Base-by-base conservation (phyloP, 1,140 invertebrate genomes). In the Drosophila pandora region DNA sequence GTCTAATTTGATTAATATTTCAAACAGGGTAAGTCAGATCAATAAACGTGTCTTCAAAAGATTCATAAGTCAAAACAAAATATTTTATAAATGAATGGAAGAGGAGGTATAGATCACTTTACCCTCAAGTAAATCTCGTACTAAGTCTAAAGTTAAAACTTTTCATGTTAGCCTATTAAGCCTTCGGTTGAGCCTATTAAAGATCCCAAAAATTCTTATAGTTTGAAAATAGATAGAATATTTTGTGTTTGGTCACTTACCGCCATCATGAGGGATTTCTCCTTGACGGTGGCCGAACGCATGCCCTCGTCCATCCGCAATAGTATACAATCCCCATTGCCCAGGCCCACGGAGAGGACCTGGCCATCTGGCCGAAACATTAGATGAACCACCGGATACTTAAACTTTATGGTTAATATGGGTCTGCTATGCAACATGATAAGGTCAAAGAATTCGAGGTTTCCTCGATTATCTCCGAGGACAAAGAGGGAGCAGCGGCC, bases 401-500 rank as follows among this genome's bases (percentile, higher is more conserved):
- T 92, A 12, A 93, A 93, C 4, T 93, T 79, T 3, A 93, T 49
- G n/a, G 79, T 90, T 41, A 79, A 92, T 50, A 95, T 94, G 3
- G 97, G 96, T 59, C 94, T 93, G 77, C 95, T 94, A 75, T 97
- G 96, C 90, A 97, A 95, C 77, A 97, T 95, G 1, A 98, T 90
- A 23, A 98, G 92, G 92, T 97, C 96, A 97, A 97, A 99, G 21
- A 96, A 95, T 80, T 98, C 96, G 52, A 98, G 92, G 25, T 94
- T 94, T 3, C 97, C 97, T 79, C 96, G 95, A 48, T 94, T 93
- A 87, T 96, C 95, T 1, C 95, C 95, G 0, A 96, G 94, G 91
- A 96, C 97, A 90, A 97, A 98, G 7, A 97, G 94, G 0, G 97
- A 97, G 79, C 95, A 96, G 89, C 96, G 93, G 17, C 91, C 80